Percentiles rank a stretch among this genome's conserved stretches.
Conservation (phyloP, 1,140 invertebrate genomes). For the Mamestra configurata region DNA sequence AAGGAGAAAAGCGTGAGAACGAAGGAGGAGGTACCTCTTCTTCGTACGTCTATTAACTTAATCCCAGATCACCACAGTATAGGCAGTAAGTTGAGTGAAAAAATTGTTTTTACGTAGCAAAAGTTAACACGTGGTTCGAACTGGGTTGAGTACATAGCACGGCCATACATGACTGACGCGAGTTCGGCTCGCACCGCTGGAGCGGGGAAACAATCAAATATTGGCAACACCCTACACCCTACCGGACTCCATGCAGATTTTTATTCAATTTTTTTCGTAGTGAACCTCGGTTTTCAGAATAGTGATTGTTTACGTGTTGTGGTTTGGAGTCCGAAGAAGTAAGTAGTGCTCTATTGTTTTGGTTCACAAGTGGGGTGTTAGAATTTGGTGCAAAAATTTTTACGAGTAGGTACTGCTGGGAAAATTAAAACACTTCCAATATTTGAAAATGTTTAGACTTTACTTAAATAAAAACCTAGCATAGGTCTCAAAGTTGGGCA, state of each 20-base stretch:
- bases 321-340: slow-evolving; percentile 3
- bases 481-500: too few relatives aligned
- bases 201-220: slow-evolving; percentile 59
- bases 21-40: too few relatives aligned
- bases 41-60: neutral
- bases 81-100: slow-evolving; percentile 7
- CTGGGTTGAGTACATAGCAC: slow-evolving; percentile 26
- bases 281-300: slow-evolving; percentile 15
- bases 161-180: slow-evolving; percentile 42
- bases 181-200: slow-evolving; percentile 46
- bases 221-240: slow-evolving; percentile 32
- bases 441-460: too few relatives aligned
- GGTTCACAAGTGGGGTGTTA: neutral
- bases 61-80: neutral
- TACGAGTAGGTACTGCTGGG: too few relatives aligned
- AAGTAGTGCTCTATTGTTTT: neutral
- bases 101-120: slow-evolving; percentile 18
- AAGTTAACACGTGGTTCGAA: slow-evolving; percentile 27
- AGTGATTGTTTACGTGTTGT: slow-evolving; percentile 12
- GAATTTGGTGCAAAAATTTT: neutral
- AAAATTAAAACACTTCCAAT: too few relatives aligned
- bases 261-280: slow-evolving; percentile 41
- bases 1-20: too few relatives aligned
- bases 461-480: too few relatives aligned
- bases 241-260: slow-evolving; percentile 35